Percentiles rank a stretch among this genome's conserved stretches.
phyloP scores from a whole-genome alignment of 2,888 invertebrate species.

The Morpho achilles region DNA sequence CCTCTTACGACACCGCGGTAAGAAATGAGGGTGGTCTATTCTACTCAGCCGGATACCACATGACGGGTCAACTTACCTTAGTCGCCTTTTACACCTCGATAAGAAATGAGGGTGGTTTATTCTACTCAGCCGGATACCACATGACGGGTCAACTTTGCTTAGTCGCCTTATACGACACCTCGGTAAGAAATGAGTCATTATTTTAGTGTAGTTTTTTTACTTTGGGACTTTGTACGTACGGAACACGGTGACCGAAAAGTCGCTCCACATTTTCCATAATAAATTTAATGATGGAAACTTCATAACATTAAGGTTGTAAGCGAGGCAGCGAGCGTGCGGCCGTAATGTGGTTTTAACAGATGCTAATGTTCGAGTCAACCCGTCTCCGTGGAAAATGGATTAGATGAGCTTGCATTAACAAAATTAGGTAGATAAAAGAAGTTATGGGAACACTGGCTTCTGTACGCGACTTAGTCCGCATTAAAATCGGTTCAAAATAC shows the following conservation, averaged over 20 bases:
- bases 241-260: background rate
- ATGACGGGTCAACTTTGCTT: too few species aligned
- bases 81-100: too few species aligned
- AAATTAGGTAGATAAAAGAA: conserved; percentile 12
- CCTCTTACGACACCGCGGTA: too few species aligned
- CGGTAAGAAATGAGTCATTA: too few species aligned
- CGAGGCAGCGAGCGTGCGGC: conserved; percentile 52
- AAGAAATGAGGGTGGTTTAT: too few species aligned
- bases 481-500: too few species aligned
- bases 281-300: conserved; percentile 49
- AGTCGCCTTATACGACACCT: too few species aligned
- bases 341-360: conserved; percentile 74
- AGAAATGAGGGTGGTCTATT: too few species aligned
- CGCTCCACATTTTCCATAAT: conserved; percentile 4
- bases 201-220: too few species aligned
- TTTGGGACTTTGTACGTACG: background rate
- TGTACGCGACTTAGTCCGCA: background rate
- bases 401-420: conserved; percentile 16
- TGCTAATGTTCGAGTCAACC: conserved; percentile 58
- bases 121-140: too few species aligned
- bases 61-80: too few species aligned
- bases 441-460: conserved; percentile 6
- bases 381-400: conserved; percentile 37
- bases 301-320: conserved; percentile 47
- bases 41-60: too few species aligned